Conservation (phyloP, 2,797 vertebrate species). For the Microchirus variegatus region DNA sequence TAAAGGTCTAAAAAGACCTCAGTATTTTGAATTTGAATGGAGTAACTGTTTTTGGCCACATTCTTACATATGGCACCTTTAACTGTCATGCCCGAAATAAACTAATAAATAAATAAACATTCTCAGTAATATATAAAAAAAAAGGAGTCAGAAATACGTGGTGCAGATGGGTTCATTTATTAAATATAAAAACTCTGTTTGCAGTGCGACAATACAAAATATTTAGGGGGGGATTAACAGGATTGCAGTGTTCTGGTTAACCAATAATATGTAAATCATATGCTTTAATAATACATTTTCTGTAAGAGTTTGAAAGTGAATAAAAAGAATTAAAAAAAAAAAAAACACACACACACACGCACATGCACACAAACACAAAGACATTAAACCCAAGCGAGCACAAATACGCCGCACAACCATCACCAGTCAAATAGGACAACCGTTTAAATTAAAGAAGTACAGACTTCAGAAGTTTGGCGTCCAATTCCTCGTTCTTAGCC, state of each 20-base stretch:
- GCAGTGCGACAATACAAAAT: conserved; percentile 72
- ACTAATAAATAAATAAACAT: too few species aligned
- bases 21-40: too few species aligned
- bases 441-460: conserved; percentile 24
- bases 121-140: background rate
- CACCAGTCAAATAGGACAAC: conserved; percentile 30
- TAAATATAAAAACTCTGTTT: conserved; percentile 74
- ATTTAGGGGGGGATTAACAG: conserved; percentile 57
- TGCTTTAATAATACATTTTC: conserved; percentile 48
- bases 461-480: conserved; percentile 24
- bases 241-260: conserved; percentile 58
- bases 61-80: too few species aligned
- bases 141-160: conserved; percentile 11
- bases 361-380: background rate
- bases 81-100: too few species aligned
- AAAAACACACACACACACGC: too few species aligned
- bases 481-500: conserved; percentile 39
- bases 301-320: conserved; percentile 41
- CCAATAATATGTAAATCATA: conserved; percentile 37
- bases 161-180: conserved; percentile 69
- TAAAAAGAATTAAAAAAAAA: conserved; percentile 3
- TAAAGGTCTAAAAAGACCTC: too few species aligned
- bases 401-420: conserved; percentile 11
- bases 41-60: too few species aligned
- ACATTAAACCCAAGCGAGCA: conserved; percentile 29